These are phyloP conservation scores for Oscheius sp. DNA, from an alignment of 2,888 invertebrate genomes.

Conservation along the genomic window DNA sequence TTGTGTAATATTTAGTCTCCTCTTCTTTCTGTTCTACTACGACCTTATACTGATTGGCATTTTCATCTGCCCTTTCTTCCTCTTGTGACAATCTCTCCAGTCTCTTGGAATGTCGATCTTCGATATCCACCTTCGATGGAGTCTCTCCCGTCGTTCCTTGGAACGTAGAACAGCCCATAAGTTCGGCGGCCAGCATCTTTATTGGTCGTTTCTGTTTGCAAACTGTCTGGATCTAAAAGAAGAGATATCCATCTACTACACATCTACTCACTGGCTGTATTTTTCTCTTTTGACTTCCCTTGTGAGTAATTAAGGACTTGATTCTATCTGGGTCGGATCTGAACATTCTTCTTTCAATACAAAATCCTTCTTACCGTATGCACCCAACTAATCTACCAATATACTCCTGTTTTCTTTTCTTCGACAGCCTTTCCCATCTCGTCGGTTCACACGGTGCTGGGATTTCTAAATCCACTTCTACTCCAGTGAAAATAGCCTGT, in stretches of 20 bases:
- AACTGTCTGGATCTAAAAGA: conserved; percentile 14
- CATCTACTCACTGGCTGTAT: neutral
- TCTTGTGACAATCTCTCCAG: conserved; percentile 4
- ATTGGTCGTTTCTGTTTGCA: conserved; percentile 25
- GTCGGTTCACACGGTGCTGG: conserved; percentile 38
- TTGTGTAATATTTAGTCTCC: conserved; percentile 6
- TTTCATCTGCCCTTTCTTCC: neutral
- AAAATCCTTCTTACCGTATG: conserved; percentile 2
- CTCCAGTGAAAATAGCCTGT: conserved; percentile 31
- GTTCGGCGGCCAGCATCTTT: conserved; percentile 23
- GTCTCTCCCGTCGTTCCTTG: neutral
- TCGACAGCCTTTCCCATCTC: conserved; percentile 38
- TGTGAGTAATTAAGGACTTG: conserved; percentile 25
- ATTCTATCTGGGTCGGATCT: neutral
- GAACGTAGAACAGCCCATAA: conserved; percentile 25
- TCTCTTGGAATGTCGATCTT: conserved; percentile 3
- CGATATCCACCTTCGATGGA: neutral
- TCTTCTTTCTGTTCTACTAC: conserved; percentile 3
- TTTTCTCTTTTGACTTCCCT: neutral
- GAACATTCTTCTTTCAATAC: no score
- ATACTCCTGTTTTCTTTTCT: conserved; percentile 23
- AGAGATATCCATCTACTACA: neutral
- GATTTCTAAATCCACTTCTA: conserved; percentile 37
- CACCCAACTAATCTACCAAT: conserved; percentile 5
- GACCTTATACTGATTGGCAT: neutral